These are phyloP conservation scores for Caenorhabditis sp. DNA, from an alignment of 2,888 invertebrate genomes.

Conservation along the genomic window DNA sequence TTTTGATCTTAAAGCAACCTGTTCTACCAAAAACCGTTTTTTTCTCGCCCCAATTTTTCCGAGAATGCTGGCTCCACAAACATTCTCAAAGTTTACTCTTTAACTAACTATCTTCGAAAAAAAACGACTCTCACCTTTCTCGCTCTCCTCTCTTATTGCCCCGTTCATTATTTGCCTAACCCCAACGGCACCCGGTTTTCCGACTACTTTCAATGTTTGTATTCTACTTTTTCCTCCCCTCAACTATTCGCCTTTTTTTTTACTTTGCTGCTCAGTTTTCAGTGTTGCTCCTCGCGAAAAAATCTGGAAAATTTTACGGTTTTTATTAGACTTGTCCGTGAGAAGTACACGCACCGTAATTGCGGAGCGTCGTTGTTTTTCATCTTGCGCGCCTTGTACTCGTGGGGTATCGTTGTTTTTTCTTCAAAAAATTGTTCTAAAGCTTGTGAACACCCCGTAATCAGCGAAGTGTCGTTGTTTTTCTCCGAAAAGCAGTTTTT, in stretches of 20 bases:
- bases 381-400: not conserved
- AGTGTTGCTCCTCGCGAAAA: too few relatives aligned
- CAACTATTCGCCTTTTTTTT: not conserved
- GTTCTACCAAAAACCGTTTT: too few relatives aligned
- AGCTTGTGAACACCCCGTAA: too few relatives aligned
- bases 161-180: not conserved
- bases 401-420: not conserved
- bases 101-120: too few relatives aligned
- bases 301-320: not conserved
- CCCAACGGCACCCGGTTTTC: not conserved
- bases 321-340: not conserved
- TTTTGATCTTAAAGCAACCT: too few relatives aligned
- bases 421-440: too few relatives aligned
- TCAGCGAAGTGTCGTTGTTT: too few relatives aligned
- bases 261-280: too few relatives aligned
- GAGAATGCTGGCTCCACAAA: too few relatives aligned
- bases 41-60: too few relatives aligned
- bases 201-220: not conserved
- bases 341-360: not conserved
- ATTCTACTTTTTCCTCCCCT: not conserved
- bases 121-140: not conserved
- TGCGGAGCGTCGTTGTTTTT: not conserved
- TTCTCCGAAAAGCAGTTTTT: too few relatives aligned
- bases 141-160: not conserved
- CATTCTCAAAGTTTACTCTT: conserved; percentile 2